These are phyloP conservation scores for Raphicerus campestris DNA, from an alignment of 2,113 vertebrate species.

Conservation along the genomic window DNA sequence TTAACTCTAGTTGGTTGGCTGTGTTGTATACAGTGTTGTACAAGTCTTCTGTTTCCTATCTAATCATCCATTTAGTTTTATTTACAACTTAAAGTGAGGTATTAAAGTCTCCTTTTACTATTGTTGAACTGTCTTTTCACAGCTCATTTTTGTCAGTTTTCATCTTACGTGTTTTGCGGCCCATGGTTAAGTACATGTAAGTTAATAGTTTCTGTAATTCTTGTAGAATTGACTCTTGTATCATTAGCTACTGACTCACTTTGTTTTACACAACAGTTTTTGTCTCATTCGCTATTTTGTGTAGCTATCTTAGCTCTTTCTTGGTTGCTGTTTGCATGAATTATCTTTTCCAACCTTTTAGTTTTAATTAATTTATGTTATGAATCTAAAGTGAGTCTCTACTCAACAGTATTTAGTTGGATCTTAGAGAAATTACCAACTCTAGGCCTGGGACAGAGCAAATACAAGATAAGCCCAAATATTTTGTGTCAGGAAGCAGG, in stretches of 20 bases:
- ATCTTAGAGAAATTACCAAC: background rate
- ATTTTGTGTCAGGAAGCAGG: background rate
- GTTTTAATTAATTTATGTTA: background rate
- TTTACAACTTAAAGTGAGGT: background rate
- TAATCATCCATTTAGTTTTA: background rate
- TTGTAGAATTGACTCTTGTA: background rate
- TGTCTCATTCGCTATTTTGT: background rate
- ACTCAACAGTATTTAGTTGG: background rate
- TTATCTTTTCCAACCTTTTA: background rate
- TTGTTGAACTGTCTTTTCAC: background rate
- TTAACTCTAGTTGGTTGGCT: background rate
- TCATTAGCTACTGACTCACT: background rate
- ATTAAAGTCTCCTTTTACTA: background rate
- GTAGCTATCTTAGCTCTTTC: background rate
- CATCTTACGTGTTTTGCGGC: background rate
- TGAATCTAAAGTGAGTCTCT: background rate
- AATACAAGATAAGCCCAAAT: background rate
- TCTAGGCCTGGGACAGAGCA: background rate
- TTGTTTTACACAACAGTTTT: background rate
- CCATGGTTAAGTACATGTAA: background rate
- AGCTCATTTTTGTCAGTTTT: background rate
- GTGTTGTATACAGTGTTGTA: background rate
- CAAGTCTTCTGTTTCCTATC: background rate
- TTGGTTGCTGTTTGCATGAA: background rate
- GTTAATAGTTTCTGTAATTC: background rate